Evolutionary conservation across 2,888 invertebrate species (phyloP), one percentile per base, ranked within the genome.

Genomic region (Parochlus steinenii): DNA sequence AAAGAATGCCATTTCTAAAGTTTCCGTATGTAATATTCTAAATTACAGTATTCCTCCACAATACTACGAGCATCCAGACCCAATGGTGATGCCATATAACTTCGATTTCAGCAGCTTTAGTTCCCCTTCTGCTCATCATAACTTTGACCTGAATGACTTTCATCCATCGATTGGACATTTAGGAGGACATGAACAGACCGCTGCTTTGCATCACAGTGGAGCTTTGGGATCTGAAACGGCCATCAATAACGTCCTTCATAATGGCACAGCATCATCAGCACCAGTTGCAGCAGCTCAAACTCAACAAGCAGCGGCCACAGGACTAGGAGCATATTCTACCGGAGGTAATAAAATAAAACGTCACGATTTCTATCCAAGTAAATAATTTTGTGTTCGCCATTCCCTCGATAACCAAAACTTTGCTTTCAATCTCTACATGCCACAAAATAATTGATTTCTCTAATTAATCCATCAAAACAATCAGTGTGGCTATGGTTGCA

Each of bases 51-150:
- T 56, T 48, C 53, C 52, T 12, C 39, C 44, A 18, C 58, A 54
- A 30, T 56, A 47, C 33, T 56, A 55, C 8, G 58, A 57, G 32
- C 40, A 36, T 20, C 32, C 38, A 19, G 41, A 41, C 11, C 56
- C 55, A 2, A 55, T 53, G 30, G 52, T 58, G 49, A 55, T 59
- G 53, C 58, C 58, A 18, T 59, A 59, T 20, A 55, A 51, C 37
- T 55, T 58, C 54, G 58, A 58, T 38, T 58, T 55, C 36, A 51
- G 52, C 2, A 47, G 56, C 42, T 48, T 46, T 26, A 29, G 39
- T 3, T 39, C 39, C 14, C 45, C 48, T 16, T 40, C 47, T 22
- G 32, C 31, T 4, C 22, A 18, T 23, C 36, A 40, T 27, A 49
- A 47, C 1, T 47, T 49, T 2, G 53, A 56, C 4, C 42, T 55